Evolutionary conservation across 2,888 invertebrate species (phyloP).

Genomic region (Phasia obesa): DNA sequence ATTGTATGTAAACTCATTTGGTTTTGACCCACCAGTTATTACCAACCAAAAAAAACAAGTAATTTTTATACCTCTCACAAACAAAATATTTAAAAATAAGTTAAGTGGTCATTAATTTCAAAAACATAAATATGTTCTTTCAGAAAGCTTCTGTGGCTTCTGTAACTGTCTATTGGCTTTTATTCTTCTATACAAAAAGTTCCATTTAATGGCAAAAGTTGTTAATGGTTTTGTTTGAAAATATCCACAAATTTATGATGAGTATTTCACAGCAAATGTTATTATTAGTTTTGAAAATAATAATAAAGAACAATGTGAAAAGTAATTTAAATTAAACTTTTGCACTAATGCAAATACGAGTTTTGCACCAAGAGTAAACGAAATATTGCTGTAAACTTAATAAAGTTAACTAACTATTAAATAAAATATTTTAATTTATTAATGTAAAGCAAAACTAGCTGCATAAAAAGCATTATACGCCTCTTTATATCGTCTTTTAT

Average conservation of each 20-base stretch:
- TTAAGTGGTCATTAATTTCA: constrained; percentile 53
- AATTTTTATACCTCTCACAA: background rate
- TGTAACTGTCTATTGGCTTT: background rate
- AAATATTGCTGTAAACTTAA: background rate
- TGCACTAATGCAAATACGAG: background rate
- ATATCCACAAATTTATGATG: constrained; percentile 23
- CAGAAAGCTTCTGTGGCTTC: background rate
- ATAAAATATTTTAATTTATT: constrained; percentile 11
- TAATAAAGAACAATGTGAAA: background rate
- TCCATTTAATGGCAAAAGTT: constrained; percentile 57
- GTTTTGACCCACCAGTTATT: background rate
- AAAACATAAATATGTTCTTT: constrained; percentile 11
- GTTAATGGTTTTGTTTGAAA: constrained; percentile 53
- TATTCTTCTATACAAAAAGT: background rate
- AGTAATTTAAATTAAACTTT: background rate
- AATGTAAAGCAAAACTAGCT: background rate
- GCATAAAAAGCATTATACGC: constrained; percentile 48
- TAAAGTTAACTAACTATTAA: background rate
- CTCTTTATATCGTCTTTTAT: constrained; percentile 24
- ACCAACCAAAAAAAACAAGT: background rate
- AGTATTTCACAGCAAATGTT: constrained; percentile 45
- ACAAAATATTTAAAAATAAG: constrained; percentile 13
- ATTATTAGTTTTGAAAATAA: constrained; percentile 46
- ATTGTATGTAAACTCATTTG: no score
- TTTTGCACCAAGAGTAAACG: background rate